Evolutionary conservation across 2,888 invertebrate species (phyloP).

Genomic region (Xylocampa areola): DNA sequence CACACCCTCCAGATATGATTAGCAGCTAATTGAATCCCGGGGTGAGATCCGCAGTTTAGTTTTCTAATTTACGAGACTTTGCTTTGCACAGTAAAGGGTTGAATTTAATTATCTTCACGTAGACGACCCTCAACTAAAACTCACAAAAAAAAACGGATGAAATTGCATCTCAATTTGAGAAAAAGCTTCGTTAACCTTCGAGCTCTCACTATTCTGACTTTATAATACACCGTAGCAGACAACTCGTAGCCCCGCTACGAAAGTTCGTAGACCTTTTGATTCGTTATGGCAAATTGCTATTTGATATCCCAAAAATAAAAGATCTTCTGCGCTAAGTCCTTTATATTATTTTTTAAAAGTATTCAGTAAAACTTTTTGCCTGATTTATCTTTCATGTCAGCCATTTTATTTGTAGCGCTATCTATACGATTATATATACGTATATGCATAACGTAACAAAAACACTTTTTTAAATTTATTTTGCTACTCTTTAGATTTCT

Average conservation of each 20-base stretch:
- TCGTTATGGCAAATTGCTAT: slow-evolving; percentile 70
- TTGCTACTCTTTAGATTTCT: slow-evolving; percentile 44
- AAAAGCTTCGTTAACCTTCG: slow-evolving; percentile 64
- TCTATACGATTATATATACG: slow-evolving; percentile 19
- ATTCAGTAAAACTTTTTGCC: slow-evolving; percentile 39
- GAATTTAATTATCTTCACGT: slow-evolving; percentile 86
- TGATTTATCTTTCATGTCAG: slow-evolving; percentile 39
- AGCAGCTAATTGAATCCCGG: slow-evolving; percentile 88
- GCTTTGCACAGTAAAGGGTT: slow-evolving; percentile 84
- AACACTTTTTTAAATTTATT: not conserved
- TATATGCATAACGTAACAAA: slow-evolving; percentile 12
- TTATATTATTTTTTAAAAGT: slow-evolving; percentile 42
- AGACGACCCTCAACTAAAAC: slow-evolving; percentile 75
- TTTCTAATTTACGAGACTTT: slow-evolving; percentile 89
- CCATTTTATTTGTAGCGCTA: slow-evolving; percentile 32
- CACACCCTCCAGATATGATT: slow-evolving; percentile 89
- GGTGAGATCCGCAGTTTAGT: slow-evolving; percentile 89
- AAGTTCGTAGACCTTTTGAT: slow-evolving; percentile 64
- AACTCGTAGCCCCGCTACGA: slow-evolving; percentile 58
- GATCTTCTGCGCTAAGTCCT: slow-evolving; percentile 39
- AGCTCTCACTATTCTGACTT: slow-evolving; percentile 63
- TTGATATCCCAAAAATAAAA: slow-evolving; percentile 64
- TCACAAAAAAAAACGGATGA: slow-evolving; percentile 77
- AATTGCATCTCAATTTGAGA: slow-evolving; percentile 74
- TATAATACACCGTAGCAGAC: slow-evolving; percentile 57